phyloP scores from a whole-genome alignment of 30 jellyfish, hydroid and myxozoan species.

The Sanderia malayensis region DNA sequence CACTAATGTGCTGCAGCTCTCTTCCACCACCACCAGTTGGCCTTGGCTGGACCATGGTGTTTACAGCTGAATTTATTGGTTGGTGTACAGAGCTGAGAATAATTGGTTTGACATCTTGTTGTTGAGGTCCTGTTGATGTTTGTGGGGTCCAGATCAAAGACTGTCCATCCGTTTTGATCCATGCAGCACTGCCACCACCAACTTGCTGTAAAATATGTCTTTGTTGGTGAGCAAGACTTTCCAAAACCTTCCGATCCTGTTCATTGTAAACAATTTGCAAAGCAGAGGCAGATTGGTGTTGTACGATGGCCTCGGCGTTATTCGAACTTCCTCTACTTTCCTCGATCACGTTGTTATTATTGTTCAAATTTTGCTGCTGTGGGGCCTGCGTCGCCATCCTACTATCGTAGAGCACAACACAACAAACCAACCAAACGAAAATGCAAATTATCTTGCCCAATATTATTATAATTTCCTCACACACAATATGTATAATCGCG shows the following conservation, averaged over 20 bases:
- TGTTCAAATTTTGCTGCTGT: slow-evolving; percentile 52
- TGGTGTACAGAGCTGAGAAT: slow-evolving; percentile 35
- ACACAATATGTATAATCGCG: too few species aligned
- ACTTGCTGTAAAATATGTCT: slow-evolving; percentile 43
- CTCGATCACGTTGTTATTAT: slow-evolving; percentile 56
- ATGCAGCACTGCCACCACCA: slow-evolving; percentile 40
- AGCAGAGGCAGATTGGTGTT: too few species aligned
- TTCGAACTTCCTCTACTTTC: too few species aligned
- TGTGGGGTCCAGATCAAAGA: slow-evolving; percentile 65
- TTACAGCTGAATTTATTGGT: slow-evolving; percentile 37
- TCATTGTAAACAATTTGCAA: slow-evolving; percentile 49
- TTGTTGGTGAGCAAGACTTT: slow-evolving; percentile 45
- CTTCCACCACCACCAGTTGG: too few species aligned
- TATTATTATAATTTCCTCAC: slow-evolving; percentile 51
- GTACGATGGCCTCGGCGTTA: slow-evolving; percentile 28
- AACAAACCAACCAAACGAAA: slow-evolving; percentile 37
- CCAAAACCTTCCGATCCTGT: slow-evolving; percentile 55
- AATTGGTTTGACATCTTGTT: slow-evolving; percentile 66
- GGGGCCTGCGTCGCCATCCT: slow-evolving; percentile 50
- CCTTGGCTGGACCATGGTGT: slow-evolving; percentile 52
- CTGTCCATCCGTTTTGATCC: slow-evolving; percentile 55
- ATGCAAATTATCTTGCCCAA: slow-evolving; percentile 67
- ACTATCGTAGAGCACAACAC: too few species aligned
- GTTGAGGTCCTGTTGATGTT: slow-evolving; percentile 50
- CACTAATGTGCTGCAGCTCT: slow-evolving; percentile 26